Percentiles rank a stretch among this genome's conserved stretches.
phyloP scores from a whole-genome alignment of 2,888 invertebrate species.

The Zelleria hepariella region DNA sequence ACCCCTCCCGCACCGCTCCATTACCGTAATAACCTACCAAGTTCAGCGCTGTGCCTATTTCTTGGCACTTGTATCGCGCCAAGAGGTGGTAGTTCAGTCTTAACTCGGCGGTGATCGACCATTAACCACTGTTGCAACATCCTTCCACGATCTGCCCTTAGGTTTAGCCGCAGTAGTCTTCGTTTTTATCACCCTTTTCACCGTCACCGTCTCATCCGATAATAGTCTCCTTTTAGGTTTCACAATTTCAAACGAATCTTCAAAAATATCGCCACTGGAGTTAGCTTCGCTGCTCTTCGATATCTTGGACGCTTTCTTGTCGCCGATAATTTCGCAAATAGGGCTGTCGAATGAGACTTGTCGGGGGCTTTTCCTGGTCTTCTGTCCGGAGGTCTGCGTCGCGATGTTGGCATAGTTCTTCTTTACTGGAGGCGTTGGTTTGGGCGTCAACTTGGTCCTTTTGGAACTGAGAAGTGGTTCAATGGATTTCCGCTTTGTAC shows the following conservation, averaged over 20 bases:
- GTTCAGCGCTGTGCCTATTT: too few species aligned
- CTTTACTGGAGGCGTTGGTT: slow-evolving; percentile 52
- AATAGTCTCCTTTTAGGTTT: slow-evolving; percentile 45
- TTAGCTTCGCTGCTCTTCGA: slow-evolving; percentile 24
- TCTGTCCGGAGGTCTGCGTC: slow-evolving; percentile 54
- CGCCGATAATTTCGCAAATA: slow-evolving; percentile 41
- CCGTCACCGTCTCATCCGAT: slow-evolving; percentile 40
- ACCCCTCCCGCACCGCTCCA: too few species aligned
- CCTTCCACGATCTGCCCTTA: slow-evolving; percentile 49
- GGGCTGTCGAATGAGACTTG: slow-evolving; percentile 58
- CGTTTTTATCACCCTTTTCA: slow-evolving; percentile 49
- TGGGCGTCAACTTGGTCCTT: slow-evolving; percentile 41
- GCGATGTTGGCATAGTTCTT: slow-evolving; percentile 49
- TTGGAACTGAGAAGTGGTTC: slow-evolving; percentile 46
- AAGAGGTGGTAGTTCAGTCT: neutral
- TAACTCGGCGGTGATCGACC: slow-evolving; percentile 49
- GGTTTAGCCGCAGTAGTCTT: slow-evolving; percentile 36
- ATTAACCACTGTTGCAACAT: slow-evolving; percentile 44
- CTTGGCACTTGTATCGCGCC: neutral
- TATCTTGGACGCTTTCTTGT: slow-evolving; percentile 21
- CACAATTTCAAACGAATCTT: slow-evolving; percentile 49
- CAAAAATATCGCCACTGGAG: slow-evolving; percentile 58
- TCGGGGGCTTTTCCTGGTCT: slow-evolving; percentile 31
- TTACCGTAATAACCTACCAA: too few species aligned
- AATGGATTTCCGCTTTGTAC: slow-evolving; percentile 40